phyloP scores from a whole-genome alignment of 2,113 vertebrate species.

The Archilochus colubris region DNA sequence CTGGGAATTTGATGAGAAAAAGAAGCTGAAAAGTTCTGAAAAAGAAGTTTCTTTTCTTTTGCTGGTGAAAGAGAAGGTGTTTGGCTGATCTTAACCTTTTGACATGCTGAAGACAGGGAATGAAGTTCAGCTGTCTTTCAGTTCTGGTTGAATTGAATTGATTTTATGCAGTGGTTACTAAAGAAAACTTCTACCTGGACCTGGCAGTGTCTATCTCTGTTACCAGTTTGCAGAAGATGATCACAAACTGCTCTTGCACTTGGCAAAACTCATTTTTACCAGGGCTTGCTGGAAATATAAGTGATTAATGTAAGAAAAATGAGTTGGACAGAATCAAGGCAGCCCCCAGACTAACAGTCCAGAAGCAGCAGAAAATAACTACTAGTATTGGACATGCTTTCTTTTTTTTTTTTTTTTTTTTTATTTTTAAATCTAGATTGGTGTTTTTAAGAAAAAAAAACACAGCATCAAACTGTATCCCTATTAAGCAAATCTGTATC shows the following conservation, averaged over 20 bases:
- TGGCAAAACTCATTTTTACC: neutral
- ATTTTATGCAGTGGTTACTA: neutral
- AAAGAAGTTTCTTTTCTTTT: neutral
- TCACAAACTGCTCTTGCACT: neutral
- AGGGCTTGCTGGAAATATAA: neutral
- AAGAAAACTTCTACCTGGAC: neutral
- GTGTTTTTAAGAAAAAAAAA: neutral
- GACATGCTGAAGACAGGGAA: neutral
- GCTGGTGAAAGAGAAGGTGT: neutral
- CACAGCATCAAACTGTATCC: neutral
- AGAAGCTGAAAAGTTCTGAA: neutral
- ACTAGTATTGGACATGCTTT: no score
- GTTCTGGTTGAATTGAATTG: neutral
- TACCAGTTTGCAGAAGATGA: neutral
- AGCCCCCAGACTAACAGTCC: neutral
- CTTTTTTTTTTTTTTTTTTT: neutral
- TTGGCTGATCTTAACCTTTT: conserved; percentile 8
- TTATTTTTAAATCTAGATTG: neutral
- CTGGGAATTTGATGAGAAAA: neutral
- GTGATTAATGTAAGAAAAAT: no score
- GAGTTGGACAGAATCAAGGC: neutral
- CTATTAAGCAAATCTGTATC: neutral
- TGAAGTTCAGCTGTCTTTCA: neutral
- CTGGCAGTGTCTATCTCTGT: neutral
- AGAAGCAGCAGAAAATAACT: neutral